Conservation (phyloP, 2,888 invertebrate genomes). For the Charanyca ferruginea region DNA sequence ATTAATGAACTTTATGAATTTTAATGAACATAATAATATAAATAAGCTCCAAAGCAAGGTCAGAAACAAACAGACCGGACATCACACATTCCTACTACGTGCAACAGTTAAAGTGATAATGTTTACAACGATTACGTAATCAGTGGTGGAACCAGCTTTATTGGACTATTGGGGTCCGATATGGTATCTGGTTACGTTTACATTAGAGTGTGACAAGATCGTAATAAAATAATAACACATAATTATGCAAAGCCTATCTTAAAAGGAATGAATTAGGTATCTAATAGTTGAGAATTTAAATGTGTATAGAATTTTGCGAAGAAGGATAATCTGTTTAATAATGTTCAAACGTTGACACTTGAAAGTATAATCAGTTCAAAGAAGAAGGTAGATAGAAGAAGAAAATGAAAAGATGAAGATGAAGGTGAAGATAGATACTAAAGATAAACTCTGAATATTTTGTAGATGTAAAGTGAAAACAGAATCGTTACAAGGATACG, state of each 20-base stretch:
- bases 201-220: constrained; percentile 11
- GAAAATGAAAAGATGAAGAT: no score
- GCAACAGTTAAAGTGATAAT: constrained; percentile 71
- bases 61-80: constrained; percentile 61
- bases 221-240: constrained; percentile 8
- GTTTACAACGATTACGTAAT: constrained; percentile 72
- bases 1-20: constrained; percentile 30
- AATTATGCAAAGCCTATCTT: constrained; percentile 2
- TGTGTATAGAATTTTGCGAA: neutral
- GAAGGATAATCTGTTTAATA: neutral
- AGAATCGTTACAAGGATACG: neutral
- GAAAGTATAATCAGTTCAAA: no score
- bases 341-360: neutral
- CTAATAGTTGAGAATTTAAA: neutral
- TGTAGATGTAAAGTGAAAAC: neutral
- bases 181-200: constrained; percentile 1
- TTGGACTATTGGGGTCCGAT: constrained; percentile 45
- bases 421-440: no score
- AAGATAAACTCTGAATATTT: no score
- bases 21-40: constrained; percentile 28
- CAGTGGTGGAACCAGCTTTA: constrained; percentile 66
- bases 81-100: constrained; percentile 62
- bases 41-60: constrained; percentile 54
- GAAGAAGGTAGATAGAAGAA: no score
- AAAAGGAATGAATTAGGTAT: neutral